phyloP scores from a whole-genome alignment of 2,888 invertebrate genomes.

The Amphipoea oculea region DNA sequence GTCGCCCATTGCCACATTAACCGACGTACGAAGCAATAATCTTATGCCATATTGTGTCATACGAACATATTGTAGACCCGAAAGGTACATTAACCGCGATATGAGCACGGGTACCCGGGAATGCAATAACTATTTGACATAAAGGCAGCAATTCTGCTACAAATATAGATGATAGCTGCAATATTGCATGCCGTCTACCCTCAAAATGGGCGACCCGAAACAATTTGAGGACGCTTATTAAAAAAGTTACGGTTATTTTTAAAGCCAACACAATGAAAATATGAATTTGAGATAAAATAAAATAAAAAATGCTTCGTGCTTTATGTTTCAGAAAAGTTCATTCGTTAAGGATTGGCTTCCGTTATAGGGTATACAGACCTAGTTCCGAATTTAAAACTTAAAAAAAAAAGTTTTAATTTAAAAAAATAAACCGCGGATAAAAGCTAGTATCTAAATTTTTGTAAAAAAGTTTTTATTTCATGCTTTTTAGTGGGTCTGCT shows the following conservation, averaged over 20 bases:
- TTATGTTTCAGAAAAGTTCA: background rate
- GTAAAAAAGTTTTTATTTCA: no score
- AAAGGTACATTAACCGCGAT: constrained; percentile 44
- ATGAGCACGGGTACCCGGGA: constrained; percentile 44
- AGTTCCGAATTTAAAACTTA: background rate
- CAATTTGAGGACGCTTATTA: constrained; percentile 49
- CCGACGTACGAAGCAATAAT: constrained; percentile 36
- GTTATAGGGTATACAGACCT: background rate
- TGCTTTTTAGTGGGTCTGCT: no score
- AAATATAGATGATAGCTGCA: constrained; percentile 52
- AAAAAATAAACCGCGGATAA: no score
- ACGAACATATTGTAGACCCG: constrained; percentile 34
- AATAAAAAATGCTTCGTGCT: background rate
- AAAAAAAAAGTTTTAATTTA: no score
- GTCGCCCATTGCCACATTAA: constrained; percentile 16
- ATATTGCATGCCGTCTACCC: constrained; percentile 50
- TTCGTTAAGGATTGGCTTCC: background rate
- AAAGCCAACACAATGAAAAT: constrained; percentile 7
- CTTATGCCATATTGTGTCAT: constrained; percentile 35
- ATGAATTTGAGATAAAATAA: background rate
- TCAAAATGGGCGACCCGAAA: constrained; percentile 45
- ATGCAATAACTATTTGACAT: constrained; percentile 60
- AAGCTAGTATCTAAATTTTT: no score
- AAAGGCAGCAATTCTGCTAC: constrained; percentile 41
- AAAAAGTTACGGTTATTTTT: constrained; percentile 45